These are phyloP conservation scores for Sarcophaga peregrina DNA, from an alignment of 1,140 invertebrate genomes.

Conservation along the genomic window DNA sequence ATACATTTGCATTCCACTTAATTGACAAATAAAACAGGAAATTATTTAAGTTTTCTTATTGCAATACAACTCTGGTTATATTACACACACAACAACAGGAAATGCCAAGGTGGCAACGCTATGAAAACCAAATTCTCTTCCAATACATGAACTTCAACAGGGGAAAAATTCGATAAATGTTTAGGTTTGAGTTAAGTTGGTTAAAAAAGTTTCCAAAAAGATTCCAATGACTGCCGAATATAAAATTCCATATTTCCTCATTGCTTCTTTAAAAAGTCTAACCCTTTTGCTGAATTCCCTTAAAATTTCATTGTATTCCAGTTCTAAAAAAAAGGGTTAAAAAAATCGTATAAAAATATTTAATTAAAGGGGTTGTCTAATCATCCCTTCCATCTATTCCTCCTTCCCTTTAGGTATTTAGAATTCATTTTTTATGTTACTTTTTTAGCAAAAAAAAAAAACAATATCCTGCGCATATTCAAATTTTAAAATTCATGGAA, in stretches of 20 bases:
- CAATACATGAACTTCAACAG: too few relatives aligned
- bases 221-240: too few relatives aligned
- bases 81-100: too few relatives aligned
- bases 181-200: too few relatives aligned
- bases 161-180: too few relatives aligned
- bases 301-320: neutral
- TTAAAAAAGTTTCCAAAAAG: too few relatives aligned
- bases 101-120: neutral
- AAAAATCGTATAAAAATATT: neutral
- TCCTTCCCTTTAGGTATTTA: neutral
- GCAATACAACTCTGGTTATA: neutral
- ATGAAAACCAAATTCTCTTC: too few relatives aligned
- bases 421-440: neutral
- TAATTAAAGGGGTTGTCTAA: neutral
- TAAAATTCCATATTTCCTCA: too few relatives aligned
- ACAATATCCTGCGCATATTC: conserved; percentile 29
- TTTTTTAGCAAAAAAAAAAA: neutral
- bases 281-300: neutral
- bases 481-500: conserved; percentile 31
- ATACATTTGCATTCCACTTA: neutral
- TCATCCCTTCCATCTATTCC: neutral
- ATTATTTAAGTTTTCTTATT: neutral
- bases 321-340: conserved; percentile 36
- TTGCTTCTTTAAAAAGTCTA: neutral
- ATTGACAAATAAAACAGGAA: neutral